Conservation (phyloP, 2,797 vertebrate species). For the Vultur gryphus region DNA sequence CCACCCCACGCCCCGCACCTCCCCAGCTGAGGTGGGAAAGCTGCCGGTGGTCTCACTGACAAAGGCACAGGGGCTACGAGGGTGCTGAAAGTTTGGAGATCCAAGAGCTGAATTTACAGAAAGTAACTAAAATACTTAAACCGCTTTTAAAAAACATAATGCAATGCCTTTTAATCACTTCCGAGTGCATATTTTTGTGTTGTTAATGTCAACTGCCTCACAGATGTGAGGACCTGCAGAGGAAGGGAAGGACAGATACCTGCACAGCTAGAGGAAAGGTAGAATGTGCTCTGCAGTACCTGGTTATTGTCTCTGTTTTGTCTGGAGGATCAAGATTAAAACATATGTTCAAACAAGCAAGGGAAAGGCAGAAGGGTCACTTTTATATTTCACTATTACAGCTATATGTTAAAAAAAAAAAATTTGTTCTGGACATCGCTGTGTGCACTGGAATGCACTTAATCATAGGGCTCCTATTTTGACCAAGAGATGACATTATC, state of each 20-base stretch:
- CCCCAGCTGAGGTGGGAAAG: not conserved
- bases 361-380: not conserved
- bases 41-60: not conserved
- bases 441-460: not conserved
- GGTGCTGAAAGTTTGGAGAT: not conserved
- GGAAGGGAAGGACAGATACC: not conserved
- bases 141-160: fast-evolving
- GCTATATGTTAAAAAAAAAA: not conserved
- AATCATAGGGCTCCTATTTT: not conserved
- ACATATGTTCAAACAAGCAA: not conserved
- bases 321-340: not conserved
- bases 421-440: not conserved
- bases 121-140: not conserved
- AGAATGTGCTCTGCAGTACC: not conserved
- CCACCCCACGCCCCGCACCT: not conserved
- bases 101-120: not conserved
- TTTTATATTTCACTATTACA: not conserved
- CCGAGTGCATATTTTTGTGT: fast-evolving
- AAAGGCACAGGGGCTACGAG: fast-evolving
- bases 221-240: not conserved
- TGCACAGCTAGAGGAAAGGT: not conserved
- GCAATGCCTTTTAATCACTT: fast-evolving
- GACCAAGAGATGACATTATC: not conserved
- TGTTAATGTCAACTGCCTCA: not conserved
- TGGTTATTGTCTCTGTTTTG: not conserved